These are phyloP conservation scores for Sebastolobus altivelis DNA, from an alignment of 2,797 vertebrate genomes.

Conservation along the genomic window DNA sequence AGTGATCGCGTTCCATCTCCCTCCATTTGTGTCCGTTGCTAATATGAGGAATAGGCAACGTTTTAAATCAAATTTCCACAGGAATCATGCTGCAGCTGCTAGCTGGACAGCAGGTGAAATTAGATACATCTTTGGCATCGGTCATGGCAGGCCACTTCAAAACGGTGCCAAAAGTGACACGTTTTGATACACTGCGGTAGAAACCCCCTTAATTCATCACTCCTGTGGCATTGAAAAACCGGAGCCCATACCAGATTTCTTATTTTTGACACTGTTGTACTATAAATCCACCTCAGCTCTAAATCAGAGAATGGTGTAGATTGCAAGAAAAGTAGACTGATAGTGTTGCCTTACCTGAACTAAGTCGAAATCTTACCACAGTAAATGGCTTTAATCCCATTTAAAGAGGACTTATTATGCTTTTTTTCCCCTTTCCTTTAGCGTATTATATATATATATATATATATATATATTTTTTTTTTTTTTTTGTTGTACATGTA, in stretches of 20 bases:
- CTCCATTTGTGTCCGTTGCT: background rate
- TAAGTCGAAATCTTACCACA: constrained; percentile 3
- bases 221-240: constrained; percentile 8
- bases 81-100: constrained; percentile 25
- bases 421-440: too few relatives aligned
- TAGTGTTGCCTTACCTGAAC: background rate
- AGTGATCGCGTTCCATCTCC: background rate
- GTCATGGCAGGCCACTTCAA: constrained; percentile 35
- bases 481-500: too few relatives aligned
- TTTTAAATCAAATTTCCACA: constrained; percentile 34
- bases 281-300: constrained; percentile 9
- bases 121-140: constrained; percentile 47
- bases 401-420: too few relatives aligned
- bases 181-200: constrained; percentile 28
- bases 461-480: too few relatives aligned
- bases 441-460: too few relatives aligned
- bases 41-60: background rate
- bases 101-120: constrained; percentile 29
- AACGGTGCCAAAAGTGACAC: constrained; percentile 43
- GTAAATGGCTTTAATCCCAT: background rate
- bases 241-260: constrained; percentile 2
- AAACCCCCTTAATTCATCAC: constrained; percentile 36
- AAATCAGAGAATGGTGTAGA: constrained; percentile 5
- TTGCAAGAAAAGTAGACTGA: background rate
- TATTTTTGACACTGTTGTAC: constrained; percentile 8